Conservation (phyloP, 2,888 invertebrate species). For the Sipha maydis region DNA sequence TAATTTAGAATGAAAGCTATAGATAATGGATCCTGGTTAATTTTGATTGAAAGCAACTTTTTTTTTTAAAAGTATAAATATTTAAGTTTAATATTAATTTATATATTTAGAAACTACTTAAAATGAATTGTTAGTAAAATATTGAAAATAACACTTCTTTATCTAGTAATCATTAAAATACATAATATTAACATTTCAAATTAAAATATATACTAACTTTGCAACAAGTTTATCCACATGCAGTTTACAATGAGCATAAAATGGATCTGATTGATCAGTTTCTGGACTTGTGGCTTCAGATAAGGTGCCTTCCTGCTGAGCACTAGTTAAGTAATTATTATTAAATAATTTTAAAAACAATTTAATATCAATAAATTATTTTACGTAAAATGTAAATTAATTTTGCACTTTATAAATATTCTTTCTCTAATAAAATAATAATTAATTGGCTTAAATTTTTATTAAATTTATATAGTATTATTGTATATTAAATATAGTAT, state of each 20-base stretch:
- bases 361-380: constrained; percentile 2
- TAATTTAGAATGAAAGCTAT: background rate
- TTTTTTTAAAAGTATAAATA: background rate
- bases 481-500: too few species aligned
- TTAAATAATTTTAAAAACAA: background rate
- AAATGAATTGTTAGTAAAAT: background rate
- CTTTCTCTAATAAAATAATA: too few species aligned
- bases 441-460: too few species aligned
- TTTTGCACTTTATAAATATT: too few species aligned
- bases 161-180: background rate
- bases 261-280: constrained; percentile 93
- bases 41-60: background rate
- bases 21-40: background rate
- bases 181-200: background rate
- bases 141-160: too few species aligned
- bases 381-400: background rate
- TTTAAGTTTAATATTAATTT: background rate
- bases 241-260: constrained; percentile 94
- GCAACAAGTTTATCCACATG: constrained; percentile 84
- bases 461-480: too few species aligned
- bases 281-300: constrained; percentile 93
- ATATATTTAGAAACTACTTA: too few species aligned
- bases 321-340: constrained; percentile 71
- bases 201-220: constrained; percentile 60
- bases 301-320: constrained; percentile 90